A percentile compares a stretch with the other conserved stretches of the same genome.
Conservation (phyloP, 2,888 invertebrate genomes). For the Auanema freiburgensis region DNA sequence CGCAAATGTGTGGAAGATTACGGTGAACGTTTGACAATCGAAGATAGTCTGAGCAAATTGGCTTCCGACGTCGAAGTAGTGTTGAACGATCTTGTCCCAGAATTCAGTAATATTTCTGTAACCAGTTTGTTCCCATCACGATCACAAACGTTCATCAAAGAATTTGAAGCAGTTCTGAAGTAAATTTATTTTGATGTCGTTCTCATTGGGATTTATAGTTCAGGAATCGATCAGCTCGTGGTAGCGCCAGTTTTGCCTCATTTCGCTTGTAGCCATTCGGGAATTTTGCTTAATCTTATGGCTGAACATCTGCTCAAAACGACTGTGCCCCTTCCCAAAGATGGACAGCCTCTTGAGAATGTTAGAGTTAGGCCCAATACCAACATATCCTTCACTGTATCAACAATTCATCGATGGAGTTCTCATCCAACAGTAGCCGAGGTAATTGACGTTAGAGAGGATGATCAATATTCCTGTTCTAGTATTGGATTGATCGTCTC, state of each 20-base stretch:
- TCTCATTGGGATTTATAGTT: constrained; percentile 7
- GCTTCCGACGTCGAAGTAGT: constrained; percentile 24
- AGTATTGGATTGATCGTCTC: constrained; percentile 39
- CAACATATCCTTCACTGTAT: constrained; percentile 33
- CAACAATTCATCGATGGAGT: constrained; percentile 39
- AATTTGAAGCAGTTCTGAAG: constrained; percentile 10
- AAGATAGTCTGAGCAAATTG: constrained; percentile 27
- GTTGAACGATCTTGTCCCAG: constrained; percentile 31
- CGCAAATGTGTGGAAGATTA: constrained; percentile 34
- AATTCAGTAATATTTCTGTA: constrained; percentile 28
- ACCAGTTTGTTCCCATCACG: constrained; percentile 29
- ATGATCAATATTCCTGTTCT: constrained; percentile 12
- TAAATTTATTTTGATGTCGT: neutral
- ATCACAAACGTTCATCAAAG: constrained; percentile 16
- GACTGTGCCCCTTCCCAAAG: constrained; percentile 19
- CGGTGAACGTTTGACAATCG: constrained; percentile 30
- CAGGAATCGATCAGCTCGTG: neutral
- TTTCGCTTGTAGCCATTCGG: constrained; percentile 1
- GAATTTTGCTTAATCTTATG: neutral
- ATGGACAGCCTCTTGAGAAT: constrained; percentile 19
- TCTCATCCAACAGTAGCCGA: constrained; percentile 39
- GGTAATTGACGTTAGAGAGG: constrained; percentile 16
- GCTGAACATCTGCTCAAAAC: constrained; percentile 5
- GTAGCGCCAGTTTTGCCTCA: neutral
- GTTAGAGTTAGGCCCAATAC: constrained; percentile 33